Conservation (phyloP, 1,140 invertebrate genomes). For the Lasioglossum baleicum region DNA sequence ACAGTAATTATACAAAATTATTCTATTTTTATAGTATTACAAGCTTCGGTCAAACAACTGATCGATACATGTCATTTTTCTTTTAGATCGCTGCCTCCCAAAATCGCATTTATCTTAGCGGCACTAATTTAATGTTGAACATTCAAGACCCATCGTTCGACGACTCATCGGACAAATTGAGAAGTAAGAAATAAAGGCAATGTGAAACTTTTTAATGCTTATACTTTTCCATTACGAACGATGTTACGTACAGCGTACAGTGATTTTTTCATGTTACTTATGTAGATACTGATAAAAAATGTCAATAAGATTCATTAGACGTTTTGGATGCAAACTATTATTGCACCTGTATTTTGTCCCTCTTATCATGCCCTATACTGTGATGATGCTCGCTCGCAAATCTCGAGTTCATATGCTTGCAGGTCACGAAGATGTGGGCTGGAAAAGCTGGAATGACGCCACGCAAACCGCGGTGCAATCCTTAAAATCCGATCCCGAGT, state of each 20-base stretch:
- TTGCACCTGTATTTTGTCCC: constrained; percentile 18
- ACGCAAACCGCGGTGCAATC: constrained; percentile 36
- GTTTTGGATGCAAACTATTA: constrained; percentile 25
- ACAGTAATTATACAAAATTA: constrained; percentile 85
- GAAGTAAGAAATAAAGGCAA: constrained; percentile 86
- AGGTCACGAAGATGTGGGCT: constrained; percentile 48
- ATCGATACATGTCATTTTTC: constrained; percentile 34
- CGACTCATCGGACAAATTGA: constrained; percentile 90
- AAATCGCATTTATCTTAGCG: constrained; percentile 96
- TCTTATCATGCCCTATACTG: constrained; percentile 3
- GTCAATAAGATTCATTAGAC: constrained; percentile 52
- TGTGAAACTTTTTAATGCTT: background rate
- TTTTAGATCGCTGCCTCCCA: constrained; percentile 94
- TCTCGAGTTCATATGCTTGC: constrained; percentile 61
- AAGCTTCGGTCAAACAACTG: background rate
- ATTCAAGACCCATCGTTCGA: constrained; percentile 97
- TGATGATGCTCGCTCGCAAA: constrained; percentile 57
- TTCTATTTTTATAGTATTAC: background rate
- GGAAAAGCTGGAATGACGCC: constrained; percentile 56
- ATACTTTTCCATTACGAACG: constrained; percentile 5
- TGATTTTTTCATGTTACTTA: constrained; percentile 28
- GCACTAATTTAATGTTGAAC: constrained; percentile 97
- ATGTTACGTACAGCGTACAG: constrained; percentile 17
- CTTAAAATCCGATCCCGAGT: constrained; percentile 35
- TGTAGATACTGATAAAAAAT: constrained; percentile 40